Conservation (phyloP, 1,140 invertebrate species). For the Drosophila murphyi region DNA sequence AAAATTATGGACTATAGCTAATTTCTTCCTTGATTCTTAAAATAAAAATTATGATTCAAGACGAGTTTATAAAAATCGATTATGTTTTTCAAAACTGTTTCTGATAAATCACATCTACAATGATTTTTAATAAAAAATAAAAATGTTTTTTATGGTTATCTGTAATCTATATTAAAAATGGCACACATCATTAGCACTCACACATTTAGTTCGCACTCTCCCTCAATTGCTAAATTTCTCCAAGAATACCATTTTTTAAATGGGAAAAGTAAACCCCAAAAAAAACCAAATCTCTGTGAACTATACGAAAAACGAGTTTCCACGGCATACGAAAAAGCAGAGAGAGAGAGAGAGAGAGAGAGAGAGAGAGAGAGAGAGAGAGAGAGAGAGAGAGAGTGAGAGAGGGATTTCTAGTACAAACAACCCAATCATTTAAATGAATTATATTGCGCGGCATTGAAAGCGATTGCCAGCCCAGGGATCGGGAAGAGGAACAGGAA, state of each 20-base stretch:
- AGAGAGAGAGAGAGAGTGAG: neutral
- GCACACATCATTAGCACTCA: constrained; percentile 5
- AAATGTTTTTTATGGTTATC: no score
- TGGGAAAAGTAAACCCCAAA: constrained; percentile 32
- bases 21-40: no score
- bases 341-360: neutral
- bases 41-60: no score
- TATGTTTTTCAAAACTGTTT: no score
- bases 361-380: neutral
- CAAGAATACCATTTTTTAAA: constrained; percentile 2
- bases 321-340: constrained; percentile 33
- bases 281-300: constrained; percentile 46
- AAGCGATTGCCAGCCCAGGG: constrained; percentile 44
- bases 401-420: constrained; percentile 58
- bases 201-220: neutral
- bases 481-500: neutral
- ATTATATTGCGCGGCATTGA: constrained; percentile 65
- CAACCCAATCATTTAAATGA: constrained; percentile 80
- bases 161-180: constrained; percentile 9
- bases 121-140: no score
- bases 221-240: neutral
- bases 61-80: no score
- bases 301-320: constrained; percentile 67
- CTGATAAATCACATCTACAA: no score
- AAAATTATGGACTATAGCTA: no score